Conservation (phyloP, 2,113 vertebrate genomes). For the Mugil cephalus region DNA sequence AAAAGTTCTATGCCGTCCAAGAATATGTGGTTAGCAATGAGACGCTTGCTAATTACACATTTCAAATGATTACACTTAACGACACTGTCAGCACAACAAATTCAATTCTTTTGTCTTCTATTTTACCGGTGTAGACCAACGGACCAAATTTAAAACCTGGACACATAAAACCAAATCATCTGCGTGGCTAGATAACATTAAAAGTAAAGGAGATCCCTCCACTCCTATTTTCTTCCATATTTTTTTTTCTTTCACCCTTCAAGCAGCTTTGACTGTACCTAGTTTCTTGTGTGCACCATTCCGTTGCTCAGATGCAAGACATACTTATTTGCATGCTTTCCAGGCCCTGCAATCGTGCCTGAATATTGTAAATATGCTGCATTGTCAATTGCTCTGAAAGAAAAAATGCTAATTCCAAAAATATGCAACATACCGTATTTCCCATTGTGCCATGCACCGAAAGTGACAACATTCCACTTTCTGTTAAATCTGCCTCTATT, state of each 20-base stretch:
- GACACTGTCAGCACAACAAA: background rate
- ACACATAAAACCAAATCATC: background rate
- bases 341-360: constrained; percentile 21
- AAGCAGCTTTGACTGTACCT: constrained; percentile 12
- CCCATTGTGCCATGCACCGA: constrained; percentile 57
- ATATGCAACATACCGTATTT: constrained; percentile 61
- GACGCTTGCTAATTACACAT: background rate
- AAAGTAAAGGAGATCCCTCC: background rate
- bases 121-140: too few relatives aligned
- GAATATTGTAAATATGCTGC: constrained; percentile 37
- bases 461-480: constrained; percentile 30
- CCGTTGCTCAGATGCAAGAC: constrained; percentile 48
- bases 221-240: background rate
- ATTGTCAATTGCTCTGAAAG: background rate
- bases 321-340: constrained; percentile 60
- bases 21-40: background rate
- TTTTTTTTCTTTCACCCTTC: constrained; percentile 11
- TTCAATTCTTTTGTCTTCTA: background rate
- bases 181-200: background rate
- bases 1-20: too few relatives aligned
- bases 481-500: background rate
- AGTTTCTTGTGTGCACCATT: constrained; percentile 31
- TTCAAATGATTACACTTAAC: background rate
- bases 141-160: background rate
- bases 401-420: constrained; percentile 20